Evolutionary conservation across 2,797 vertebrate genomes (phyloP).

Genomic region (Enteromius treurensis): DNA sequence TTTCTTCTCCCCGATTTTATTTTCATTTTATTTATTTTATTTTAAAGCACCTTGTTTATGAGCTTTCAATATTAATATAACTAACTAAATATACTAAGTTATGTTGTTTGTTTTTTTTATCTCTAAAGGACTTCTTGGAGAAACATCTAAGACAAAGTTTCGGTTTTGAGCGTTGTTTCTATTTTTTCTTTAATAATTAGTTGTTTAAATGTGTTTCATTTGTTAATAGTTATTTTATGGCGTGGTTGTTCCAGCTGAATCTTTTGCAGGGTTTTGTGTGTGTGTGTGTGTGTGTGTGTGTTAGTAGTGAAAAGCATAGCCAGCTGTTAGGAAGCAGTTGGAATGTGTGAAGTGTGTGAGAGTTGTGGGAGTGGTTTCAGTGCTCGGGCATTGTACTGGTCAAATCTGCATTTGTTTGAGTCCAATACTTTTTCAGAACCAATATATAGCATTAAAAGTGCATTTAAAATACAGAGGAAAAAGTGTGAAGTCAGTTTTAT

Average conservation of each 20-base stretch:
- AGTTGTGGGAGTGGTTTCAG: constrained; percentile 71
- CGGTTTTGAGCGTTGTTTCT: not conserved
- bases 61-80: no score
- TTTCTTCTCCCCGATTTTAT: not conserved
- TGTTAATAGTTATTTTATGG: constrained; percentile 8
- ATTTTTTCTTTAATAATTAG: not conserved
- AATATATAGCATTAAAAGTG: constrained; percentile 32
- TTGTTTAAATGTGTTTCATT: not conserved
- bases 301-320: constrained; percentile 59
- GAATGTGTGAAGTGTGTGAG: constrained; percentile 76
- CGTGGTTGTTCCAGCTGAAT: constrained; percentile 8
- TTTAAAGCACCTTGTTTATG: no score
- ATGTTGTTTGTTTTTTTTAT: no score
- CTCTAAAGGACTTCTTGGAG: no score
- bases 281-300: constrained; percentile 39
- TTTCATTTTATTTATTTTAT: no score
- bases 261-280: constrained; percentile 15
- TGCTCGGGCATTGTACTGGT: constrained; percentile 54
- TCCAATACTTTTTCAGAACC: constrained; percentile 21
- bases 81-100: no score
- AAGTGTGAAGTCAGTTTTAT: not conserved
- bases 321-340: constrained; percentile 76
- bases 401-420: constrained; percentile 38
- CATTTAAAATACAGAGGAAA: constrained; percentile 23
- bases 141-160: no score